Evolutionary conservation across 2,888 invertebrate species (phyloP).

Genomic region (Dryocosmus kuriphilus): DNA sequence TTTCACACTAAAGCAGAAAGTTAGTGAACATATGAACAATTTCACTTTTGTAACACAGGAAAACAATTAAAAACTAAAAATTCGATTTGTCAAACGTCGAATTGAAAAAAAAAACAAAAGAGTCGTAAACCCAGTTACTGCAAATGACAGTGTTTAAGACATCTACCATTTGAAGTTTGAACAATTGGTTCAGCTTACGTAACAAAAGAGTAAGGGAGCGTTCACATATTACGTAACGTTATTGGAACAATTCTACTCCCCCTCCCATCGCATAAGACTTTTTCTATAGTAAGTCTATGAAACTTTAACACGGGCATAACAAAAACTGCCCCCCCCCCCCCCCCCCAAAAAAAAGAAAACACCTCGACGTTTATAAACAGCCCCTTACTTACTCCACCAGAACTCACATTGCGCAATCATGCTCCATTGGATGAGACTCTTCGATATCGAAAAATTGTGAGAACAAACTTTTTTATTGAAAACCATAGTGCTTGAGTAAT

Average conservation of each 20-base stretch:
- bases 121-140: background rate
- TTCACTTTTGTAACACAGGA: background rate
- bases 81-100: background rate
- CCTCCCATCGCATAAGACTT: no score
- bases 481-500: background rate
- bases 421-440: background rate
- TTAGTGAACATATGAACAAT: background rate
- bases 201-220: background rate
- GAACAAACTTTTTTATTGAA: background rate
- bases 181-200: background rate
- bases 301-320: no score
- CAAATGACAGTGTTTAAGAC: background rate
- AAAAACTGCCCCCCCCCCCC: no score
- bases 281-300: no score
- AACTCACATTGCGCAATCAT: background rate
- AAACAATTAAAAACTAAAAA: no score
- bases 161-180: background rate
- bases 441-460: background rate
- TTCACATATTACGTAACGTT: no score
- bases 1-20: background rate
- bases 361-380: no score
- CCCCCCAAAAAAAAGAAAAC: no score
- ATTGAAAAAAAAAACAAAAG: background rate
- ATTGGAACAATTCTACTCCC: no score
- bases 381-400: background rate